Evolutionary conservation across 1,140 invertebrate genomes (phyloP).

Genomic region (Cheumatopsyche charites): DNA sequence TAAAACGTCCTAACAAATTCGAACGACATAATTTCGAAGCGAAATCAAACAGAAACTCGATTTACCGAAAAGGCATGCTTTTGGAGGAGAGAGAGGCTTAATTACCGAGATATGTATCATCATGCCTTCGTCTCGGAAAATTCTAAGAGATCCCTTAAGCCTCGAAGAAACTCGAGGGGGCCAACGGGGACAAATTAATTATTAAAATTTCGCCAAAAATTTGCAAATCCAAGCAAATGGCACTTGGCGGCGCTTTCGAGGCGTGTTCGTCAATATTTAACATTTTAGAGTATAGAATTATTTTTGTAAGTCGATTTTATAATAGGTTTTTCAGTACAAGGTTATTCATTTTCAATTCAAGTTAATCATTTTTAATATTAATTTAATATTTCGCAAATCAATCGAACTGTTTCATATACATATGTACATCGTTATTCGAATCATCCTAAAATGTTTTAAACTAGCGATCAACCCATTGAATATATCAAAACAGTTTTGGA

Average conservation of each 20-base stretch:
- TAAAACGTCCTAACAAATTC: too few relatives aligned
- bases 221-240: neutral
- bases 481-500: too few relatives aligned
- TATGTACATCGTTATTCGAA: too few relatives aligned
- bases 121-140: slow-evolving; percentile 5
- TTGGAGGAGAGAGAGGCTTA: neutral
- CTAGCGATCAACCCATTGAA: too few relatives aligned
- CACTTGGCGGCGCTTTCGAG: neutral
- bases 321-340: too few relatives aligned
- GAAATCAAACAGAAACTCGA: slow-evolving; percentile 14
- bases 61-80: neutral
- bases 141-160: neutral
- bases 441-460: too few relatives aligned
- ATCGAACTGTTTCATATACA: too few relatives aligned
- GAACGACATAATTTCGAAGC: neutral
- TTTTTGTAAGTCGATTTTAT: too few relatives aligned
- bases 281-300: neutral
- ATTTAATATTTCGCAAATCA: too few relatives aligned
- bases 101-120: slow-evolving; percentile 16
- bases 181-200: slow-evolving; percentile 8
- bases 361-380: too few relatives aligned
- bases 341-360: too few relatives aligned
- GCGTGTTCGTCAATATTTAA: neutral
- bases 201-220: slow-evolving; percentile 13
- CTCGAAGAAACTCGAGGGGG: slow-evolving; percentile 7